These are phyloP conservation scores for Entelurus aequoreus DNA, from an alignment of 2,113 vertebrate species.

Conservation along the genomic window DNA sequence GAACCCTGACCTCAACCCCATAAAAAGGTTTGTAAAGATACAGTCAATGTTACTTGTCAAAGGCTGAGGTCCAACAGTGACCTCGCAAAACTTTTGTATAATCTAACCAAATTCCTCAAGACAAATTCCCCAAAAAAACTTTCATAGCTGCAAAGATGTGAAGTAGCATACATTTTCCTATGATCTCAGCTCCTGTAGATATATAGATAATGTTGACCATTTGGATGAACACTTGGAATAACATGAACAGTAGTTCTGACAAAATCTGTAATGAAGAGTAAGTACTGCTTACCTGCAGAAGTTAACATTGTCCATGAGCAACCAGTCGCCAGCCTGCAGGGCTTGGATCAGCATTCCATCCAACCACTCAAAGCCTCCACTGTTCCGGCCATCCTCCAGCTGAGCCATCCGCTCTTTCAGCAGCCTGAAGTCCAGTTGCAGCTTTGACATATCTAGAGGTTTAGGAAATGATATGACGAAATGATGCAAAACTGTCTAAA, in stretches of 20 bases:
- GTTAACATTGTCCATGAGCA: conserved; percentile 98
- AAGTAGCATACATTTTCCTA: too few species aligned
- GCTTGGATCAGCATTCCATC: conserved; percentile 92
- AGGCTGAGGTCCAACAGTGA: too few species aligned
- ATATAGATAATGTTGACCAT: too few species aligned
- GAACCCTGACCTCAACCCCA: too few species aligned
- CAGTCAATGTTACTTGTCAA: too few species aligned
- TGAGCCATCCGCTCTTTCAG: conserved; percentile 82
- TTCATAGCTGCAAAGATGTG: too few species aligned
- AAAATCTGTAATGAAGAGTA: not conserved
- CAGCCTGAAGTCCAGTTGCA: conserved; percentile 82
- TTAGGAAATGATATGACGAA: not conserved
- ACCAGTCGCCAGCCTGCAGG: conserved; percentile 90
- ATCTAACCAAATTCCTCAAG: too few species aligned
- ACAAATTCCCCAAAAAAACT: too few species aligned
- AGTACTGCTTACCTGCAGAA: conserved; percentile 85
- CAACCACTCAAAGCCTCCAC: conserved; percentile 93
- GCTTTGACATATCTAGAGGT: conserved; percentile 82
- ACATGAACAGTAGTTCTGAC: not conserved
- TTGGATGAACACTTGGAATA: too few species aligned
- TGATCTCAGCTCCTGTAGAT: too few species aligned
- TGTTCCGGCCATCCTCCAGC: conserved; percentile 73
- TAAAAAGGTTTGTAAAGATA: too few species aligned
- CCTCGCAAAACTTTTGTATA: too few species aligned
- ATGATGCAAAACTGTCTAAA: conserved; percentile 3